phyloP scores from a whole-genome alignment of 2,797 vertebrate species.

The Octomys mimax region DNA sequence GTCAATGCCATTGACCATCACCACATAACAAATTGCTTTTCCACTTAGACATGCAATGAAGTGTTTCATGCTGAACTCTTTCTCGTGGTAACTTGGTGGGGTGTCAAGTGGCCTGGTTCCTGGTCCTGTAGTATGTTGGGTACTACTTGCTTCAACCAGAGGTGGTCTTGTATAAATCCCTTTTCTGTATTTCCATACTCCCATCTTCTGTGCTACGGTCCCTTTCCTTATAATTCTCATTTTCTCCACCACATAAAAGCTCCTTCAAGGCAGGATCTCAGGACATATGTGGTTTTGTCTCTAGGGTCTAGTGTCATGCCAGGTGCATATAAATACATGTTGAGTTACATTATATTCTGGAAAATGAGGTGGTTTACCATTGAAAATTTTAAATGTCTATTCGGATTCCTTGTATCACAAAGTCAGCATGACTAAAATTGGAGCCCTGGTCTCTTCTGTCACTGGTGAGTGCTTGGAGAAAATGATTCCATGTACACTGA shows the following conservation, averaged over 20 bases:
- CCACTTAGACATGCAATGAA: background rate
- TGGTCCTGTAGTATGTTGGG: background rate
- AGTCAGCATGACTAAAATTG: slow-evolving; percentile 3
- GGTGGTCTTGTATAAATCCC: background rate
- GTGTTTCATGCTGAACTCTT: slow-evolving; percentile 19
- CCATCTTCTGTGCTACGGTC: background rate
- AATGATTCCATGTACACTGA: slow-evolving; percentile 14
- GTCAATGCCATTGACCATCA: background rate
- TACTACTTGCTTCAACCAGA: background rate
- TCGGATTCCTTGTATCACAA: slow-evolving; percentile 62
- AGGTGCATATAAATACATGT: background rate
- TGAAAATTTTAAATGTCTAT: slow-evolving; percentile 20
- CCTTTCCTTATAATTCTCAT: background rate
- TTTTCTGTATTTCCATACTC: background rate
- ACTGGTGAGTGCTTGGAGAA: slow-evolving; percentile 50
- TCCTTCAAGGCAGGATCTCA: background rate
- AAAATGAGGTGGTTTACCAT: slow-evolving; percentile 16
- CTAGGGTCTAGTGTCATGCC: background rate
- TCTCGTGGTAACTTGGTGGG: background rate
- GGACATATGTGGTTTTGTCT: slow-evolving; percentile 23
- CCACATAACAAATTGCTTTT: slow-evolving; percentile 34
- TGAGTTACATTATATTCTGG: background rate
- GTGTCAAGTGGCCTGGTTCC: background rate
- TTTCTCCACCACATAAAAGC: background rate
- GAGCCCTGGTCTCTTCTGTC: background rate